Evolutionary conservation across 1,140 invertebrate genomes (phyloP).

Genomic region (Amphibalanus amphitrite): DNA sequence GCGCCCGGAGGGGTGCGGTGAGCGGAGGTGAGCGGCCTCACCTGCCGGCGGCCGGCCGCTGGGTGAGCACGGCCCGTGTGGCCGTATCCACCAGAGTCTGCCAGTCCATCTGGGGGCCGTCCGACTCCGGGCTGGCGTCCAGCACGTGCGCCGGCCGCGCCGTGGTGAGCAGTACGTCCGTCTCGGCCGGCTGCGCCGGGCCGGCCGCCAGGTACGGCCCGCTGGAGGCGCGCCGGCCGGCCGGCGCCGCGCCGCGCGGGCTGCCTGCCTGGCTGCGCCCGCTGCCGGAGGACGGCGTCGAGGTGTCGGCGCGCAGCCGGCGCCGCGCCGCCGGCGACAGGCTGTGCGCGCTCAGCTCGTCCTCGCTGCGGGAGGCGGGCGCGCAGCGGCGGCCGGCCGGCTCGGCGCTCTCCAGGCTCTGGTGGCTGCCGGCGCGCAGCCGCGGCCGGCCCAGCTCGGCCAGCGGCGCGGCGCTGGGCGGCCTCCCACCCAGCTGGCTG

Average conservation of each 20-base stretch:
- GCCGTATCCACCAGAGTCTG: constrained; percentile 56
- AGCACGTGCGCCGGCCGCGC: neutral
- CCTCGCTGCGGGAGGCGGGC: neutral
- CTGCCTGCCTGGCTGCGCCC: neutral
- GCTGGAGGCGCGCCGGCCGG: too few relatives aligned
- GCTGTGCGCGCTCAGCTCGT: neutral
- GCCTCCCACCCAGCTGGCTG: neutral
- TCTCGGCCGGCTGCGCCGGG: neutral
- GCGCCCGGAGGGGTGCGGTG: neutral
- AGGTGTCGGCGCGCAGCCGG: neutral
- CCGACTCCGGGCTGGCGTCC: too few relatives aligned
- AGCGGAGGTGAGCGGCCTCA: neutral
- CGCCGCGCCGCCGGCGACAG: neutral
- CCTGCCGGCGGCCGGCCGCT: neutral
- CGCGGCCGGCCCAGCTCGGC: too few relatives aligned
- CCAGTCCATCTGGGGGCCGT: constrained; percentile 44
- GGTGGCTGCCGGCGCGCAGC: neutral
- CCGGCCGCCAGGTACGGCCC: neutral
- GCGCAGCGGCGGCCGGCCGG: too few relatives aligned
- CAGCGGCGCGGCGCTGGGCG: too few relatives aligned
- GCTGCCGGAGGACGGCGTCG: neutral
- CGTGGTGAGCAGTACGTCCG: neutral
- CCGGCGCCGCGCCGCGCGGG: too few relatives aligned
- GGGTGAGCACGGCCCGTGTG: constrained; percentile 45
- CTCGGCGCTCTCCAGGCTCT: neutral